Base-by-base conservation (phyloP, 1,140 invertebrate genomes). In the Drosophila micromelanica region DNA sequence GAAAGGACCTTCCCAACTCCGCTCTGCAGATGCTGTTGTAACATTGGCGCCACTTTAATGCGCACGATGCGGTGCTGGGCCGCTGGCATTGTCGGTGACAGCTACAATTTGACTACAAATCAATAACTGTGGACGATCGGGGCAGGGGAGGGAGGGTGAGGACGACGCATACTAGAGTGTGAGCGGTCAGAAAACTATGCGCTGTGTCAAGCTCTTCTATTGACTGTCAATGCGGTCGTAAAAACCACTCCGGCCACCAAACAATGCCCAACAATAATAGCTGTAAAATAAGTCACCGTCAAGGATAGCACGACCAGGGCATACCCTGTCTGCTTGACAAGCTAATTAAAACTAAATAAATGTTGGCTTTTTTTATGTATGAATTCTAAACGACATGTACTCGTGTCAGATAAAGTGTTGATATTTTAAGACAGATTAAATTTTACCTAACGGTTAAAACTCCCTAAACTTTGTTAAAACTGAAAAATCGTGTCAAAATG, bases 61-160 rank as follows among this genome's bases (percentile, higher is more conserved):
- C 68, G 62, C 54, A 67, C 40, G 62, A 51, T 72, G 38, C 59
- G 45, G 54, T 59, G 37, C 12, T 9, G 27, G 2, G 32, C 49
- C 48, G 32, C 11, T 15, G 62, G 12, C 35, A 32, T 15, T 49
- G 48, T 32, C 12, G 52, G 63, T 38, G 45, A 48, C 78, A 73
- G 81, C 52, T 60, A 68, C 73, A 74, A 86, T 85, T 80, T 86
- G 81, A 77, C 80, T 84, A 71, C 81, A 80, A 80, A 85, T 85
- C 80, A 85, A 85, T 86, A 71, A 73, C 40, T 46, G 62, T 20
- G 52, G 45, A 49, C 56, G 40, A 20, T 9, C 12, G 35, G 20
- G 17, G 57, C 17, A 13, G 32, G 7, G 8, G 9, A 15, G 2
- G 32, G 2, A n/a, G n/a, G 32, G 51, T 1, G 2, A 17, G 17